Evolutionary conservation across 2,797 vertebrate species (phyloP), one percentile per base, ranked within the genome.

Genomic region (Lepus townsendii): DNA sequence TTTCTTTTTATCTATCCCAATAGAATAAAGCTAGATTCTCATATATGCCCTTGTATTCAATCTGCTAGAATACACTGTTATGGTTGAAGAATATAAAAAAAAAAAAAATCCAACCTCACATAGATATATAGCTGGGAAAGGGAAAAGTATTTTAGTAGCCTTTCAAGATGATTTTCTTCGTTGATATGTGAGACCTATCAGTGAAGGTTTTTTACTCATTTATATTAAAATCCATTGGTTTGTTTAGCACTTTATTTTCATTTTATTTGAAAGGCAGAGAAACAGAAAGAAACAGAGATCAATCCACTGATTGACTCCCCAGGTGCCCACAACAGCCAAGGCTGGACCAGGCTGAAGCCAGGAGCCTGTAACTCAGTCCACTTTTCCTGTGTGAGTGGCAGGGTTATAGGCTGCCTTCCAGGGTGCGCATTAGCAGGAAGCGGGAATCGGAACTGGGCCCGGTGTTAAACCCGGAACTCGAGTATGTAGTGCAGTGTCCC

Each of bases 151-250:
- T 96, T 94, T 87, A 79, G 63, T 93, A 62, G 30, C 50, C 68
- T 79, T 80, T 93, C 22, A 60, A 83, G 62, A 54, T 83, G 66
- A 82, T 78, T 72, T 27, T 76, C 35, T 79, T 85, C 63, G 93
- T 88, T 27, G 24, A 62, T 80, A 95, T 76, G 72, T 96, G 80
- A 93, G 54, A 83, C 38, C 54, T 92, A 76, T 84, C 50, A 83
- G 0, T 80, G 52, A 77, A 78, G 27, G 66, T 42, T 94, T 94
- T 83, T 32, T 93, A 71, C 20, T 87, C 17, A 11, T 85, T 92
- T 85, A 76, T 7, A 22, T 66, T 80, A 82, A 96, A 94, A 77
- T 91, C 24, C 72, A 42, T 57, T 86, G 17, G 83, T 78, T 76
- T 24, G 7, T 65, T 50, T 90, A 60, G 50, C 19, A 30, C 68